These are phyloP conservation scores for Phrynocephalus vlangalii DNA, from an alignment of 2,797 vertebrate species.

Conservation along the genomic window DNA sequence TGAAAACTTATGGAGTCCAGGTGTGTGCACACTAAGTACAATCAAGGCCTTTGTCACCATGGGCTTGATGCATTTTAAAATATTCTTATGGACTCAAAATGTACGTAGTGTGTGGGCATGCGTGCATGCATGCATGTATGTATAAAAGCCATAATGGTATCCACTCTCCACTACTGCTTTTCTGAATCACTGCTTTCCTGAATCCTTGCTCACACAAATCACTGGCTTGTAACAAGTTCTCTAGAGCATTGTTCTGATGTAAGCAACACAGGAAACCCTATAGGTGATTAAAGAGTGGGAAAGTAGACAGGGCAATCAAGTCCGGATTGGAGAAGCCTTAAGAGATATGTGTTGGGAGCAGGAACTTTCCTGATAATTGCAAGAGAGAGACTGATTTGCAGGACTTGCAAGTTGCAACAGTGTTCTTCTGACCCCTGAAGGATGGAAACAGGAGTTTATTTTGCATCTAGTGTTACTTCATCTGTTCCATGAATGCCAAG, in stretches of 20 bases:
- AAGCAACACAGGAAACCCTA: conserved; percentile 46
- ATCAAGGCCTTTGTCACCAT: neutral
- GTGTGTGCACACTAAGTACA: neutral
- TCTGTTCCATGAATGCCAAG: conserved; percentile 71
- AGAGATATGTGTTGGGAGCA: conserved; percentile 26
- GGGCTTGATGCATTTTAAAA: conserved; percentile 43
- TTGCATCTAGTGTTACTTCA: conserved; percentile 69
- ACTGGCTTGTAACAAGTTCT: conserved; percentile 52
- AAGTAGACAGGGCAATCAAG: neutral
- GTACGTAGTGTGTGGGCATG: neutral
- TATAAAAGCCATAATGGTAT: neutral
- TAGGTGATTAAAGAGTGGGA: conserved; percentile 60
- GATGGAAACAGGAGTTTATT: conserved; percentile 82
- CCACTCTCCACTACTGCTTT: neutral
- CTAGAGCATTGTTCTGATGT: conserved; percentile 42
- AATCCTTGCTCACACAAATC: conserved; percentile 25
- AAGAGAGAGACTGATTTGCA: conserved; percentile 64
- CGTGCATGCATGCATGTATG: too few relatives aligned
- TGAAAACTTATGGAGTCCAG: neutral
- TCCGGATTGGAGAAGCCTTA: neutral
- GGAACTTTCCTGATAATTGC: conserved; percentile 66
- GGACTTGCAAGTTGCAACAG: conserved; percentile 76
- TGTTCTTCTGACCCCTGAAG: conserved; percentile 86
- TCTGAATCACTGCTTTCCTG: conserved; percentile 38
- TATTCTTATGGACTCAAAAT: conserved; percentile 34